These are phyloP conservation scores for Ascaphus truei DNA, from an alignment of 2,113 vertebrate species.

Conservation along the genomic window DNA sequence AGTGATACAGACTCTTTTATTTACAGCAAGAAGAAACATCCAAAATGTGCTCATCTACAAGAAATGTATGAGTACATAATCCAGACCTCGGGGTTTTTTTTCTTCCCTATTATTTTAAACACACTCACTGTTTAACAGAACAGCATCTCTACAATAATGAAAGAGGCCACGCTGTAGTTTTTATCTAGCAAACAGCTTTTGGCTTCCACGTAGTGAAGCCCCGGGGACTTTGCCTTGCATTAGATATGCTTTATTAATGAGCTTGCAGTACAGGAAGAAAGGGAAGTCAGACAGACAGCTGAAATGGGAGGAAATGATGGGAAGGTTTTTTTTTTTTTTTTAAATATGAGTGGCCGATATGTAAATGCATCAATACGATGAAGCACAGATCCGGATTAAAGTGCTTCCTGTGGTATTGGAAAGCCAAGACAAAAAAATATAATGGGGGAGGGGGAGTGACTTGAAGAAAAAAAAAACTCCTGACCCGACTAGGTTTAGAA, in stretches of 20 bases:
- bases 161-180: neutral
- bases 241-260: slow-evolving; percentile 3
- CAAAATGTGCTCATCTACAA: neutral
- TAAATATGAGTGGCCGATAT: slow-evolving; percentile 26
- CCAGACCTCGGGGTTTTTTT: neutral
- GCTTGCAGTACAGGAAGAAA: slow-evolving; percentile 1
- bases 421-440: slow-evolving; percentile 4
- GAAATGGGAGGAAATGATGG: slow-evolving; percentile 32
- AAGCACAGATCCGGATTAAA: slow-evolving; percentile 27
- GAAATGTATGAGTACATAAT: neutral
- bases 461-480: no score
- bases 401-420: slow-evolving; percentile 21
- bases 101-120: neutral
- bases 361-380: slow-evolving; percentile 32
- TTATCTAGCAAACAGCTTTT: neutral
- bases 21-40: neutral
- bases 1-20: slow-evolving; percentile 4
- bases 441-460: neutral
- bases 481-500: no score
- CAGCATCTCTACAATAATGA: neutral
- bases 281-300: slow-evolving; percentile 19
- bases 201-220: slow-evolving; percentile 18
- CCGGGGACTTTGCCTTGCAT: slow-evolving; percentile 28
- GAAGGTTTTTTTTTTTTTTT: slow-evolving; percentile 1
- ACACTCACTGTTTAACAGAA: neutral